phyloP scores from a whole-genome alignment of 2,888 invertebrate species.

The Lucinisca nassula region DNA sequence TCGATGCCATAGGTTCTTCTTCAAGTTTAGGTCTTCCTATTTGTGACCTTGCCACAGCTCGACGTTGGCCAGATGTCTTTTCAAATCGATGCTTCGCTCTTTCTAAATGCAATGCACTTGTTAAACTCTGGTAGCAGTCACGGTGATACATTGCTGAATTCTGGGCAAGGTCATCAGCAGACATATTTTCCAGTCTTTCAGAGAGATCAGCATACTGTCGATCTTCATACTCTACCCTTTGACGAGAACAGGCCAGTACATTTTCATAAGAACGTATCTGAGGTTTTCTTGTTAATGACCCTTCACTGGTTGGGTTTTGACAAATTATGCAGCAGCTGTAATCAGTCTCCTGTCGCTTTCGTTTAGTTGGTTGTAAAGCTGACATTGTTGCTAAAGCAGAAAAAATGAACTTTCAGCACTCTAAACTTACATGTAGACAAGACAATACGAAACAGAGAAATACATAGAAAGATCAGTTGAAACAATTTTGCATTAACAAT shows the following conservation, averaged over 20 bases:
- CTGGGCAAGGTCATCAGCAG: neutral
- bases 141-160: neutral
- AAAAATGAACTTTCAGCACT: neutral
- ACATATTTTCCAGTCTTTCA: neutral
- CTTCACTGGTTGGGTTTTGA: neutral
- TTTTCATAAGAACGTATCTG: neutral
- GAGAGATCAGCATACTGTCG: neutral
- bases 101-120: neutral
- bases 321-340: constrained; percentile 1
- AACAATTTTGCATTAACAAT: too few relatives aligned
- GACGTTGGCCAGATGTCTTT: neutral
- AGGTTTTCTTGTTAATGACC: neutral
- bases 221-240: neutral
- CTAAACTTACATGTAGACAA: neutral
- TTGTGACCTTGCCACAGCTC: neutral
- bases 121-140: neutral
- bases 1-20: neutral
- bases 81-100: neutral
- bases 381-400: neutral
- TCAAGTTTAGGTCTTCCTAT: neutral
- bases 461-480: too few relatives aligned
- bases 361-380: neutral
- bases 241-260: neutral
- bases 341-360: neutral
- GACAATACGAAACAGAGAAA: too few relatives aligned